Evolutionary conservation across 2,888 invertebrate genomes (phyloP).

Genomic region (Brachypalpus laphriformis): DNA sequence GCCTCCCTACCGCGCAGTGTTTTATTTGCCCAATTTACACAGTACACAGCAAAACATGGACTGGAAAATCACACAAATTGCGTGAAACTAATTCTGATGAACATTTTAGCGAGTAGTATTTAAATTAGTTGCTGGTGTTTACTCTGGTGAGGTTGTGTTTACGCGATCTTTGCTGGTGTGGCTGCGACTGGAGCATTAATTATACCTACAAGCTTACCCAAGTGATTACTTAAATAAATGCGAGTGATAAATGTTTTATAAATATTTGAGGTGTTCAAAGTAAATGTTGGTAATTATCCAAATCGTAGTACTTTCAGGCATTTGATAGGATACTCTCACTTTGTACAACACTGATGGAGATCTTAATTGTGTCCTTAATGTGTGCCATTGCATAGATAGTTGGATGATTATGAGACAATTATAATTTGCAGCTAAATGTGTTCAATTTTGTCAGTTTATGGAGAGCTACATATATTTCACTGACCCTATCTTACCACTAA

Average conservation of each 20-base stretch:
- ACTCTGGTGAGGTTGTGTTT: slow-evolving; percentile 18
- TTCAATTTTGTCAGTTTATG: too few relatives aligned
- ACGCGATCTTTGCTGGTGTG: background rate
- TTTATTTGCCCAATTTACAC: slow-evolving; percentile 31
- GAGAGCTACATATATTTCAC: too few relatives aligned
- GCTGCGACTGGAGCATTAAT: slow-evolving; percentile 3
- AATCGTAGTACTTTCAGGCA: background rate
- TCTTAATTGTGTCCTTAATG: too few relatives aligned
- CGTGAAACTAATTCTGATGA: slow-evolving; percentile 50
- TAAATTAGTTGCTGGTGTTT: slow-evolving; percentile 51
- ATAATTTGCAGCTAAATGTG: too few relatives aligned
- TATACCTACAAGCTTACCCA: background rate
- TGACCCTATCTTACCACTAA: too few relatives aligned
- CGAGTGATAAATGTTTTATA: slow-evolving; percentile 32
- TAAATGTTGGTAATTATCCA: slow-evolving; percentile 12
- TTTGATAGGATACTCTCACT: background rate
- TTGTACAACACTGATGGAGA: background rate
- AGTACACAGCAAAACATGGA: background rate
- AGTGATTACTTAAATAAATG: slow-evolving; percentile 20
- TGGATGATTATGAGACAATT: too few relatives aligned
- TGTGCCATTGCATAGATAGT: too few relatives aligned
- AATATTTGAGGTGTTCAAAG: slow-evolving; percentile 28
- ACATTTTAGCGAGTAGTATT: slow-evolving; percentile 37
- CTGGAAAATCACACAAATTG: slow-evolving; percentile 31
- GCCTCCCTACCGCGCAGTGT: background rate